phyloP scores from a whole-genome alignment of 2,888 invertebrate species.

The Microctonus brassicae region DNA sequence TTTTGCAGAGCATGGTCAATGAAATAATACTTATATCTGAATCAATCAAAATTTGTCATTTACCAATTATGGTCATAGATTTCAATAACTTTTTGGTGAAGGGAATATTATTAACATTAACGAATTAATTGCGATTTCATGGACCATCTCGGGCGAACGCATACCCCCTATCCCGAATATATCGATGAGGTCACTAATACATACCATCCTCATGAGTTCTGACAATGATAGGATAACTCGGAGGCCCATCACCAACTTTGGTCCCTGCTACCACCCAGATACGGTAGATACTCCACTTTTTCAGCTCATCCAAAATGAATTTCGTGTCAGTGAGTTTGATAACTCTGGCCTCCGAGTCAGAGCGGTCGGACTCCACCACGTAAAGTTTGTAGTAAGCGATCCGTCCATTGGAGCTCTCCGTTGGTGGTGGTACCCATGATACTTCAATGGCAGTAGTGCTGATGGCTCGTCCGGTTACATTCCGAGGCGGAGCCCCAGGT shows the following conservation, averaged over 20 bases:
- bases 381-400: conserved; percentile 96
- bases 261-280: conserved; percentile 98
- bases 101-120: neutral
- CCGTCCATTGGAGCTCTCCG: conserved; percentile 90
- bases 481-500: conserved; percentile 96
- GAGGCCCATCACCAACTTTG: conserved; percentile 95
- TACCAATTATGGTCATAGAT: neutral
- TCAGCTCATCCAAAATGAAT: conserved; percentile 89
- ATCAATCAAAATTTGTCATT: neutral
- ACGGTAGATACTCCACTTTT: conserved; percentile 96
- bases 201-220: conserved; percentile 99
- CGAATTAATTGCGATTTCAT: conserved; percentile 6
- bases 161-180: neutral
- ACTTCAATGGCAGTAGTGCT: conserved; percentile 92
- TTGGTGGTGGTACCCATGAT: conserved; percentile 93
- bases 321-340: conserved; percentile 84
- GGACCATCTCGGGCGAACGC: conserved; percentile 9
- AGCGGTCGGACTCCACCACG: conserved; percentile 86
- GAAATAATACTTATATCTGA: neutral
- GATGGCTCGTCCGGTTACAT: conserved; percentile 89
- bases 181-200: conserved; percentile 69
- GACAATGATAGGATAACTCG: conserved; percentile 91
- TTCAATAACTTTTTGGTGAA: neutral
- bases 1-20: conserved; percentile 18
- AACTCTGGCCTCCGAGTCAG: conserved; percentile 87